These are phyloP conservation scores for Augochlorella aurata DNA, from an alignment of 2,888 invertebrate species.

Conservation along the genomic window DNA sequence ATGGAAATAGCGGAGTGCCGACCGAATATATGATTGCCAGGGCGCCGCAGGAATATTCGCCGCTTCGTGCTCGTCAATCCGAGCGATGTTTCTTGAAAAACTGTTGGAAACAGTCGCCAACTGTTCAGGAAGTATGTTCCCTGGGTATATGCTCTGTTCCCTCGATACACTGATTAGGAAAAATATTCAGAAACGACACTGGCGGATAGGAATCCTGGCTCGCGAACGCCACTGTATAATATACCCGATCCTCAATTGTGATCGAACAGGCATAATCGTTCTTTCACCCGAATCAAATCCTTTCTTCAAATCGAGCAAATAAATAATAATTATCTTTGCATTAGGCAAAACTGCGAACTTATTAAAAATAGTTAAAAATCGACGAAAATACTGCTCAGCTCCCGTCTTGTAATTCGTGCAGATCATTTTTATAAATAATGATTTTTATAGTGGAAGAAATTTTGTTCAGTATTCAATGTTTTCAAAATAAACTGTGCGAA, in stretches of 20 bases:
- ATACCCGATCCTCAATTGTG: neutral
- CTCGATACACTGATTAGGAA: neutral
- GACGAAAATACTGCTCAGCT: too few relatives aligned
- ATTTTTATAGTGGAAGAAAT: too few relatives aligned
- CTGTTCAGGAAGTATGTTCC: slow-evolving; percentile 17
- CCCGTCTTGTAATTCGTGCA: too few relatives aligned
- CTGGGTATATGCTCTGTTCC: slow-evolving; percentile 2
- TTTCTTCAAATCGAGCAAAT: too few relatives aligned
- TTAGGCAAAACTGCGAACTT: too few relatives aligned
- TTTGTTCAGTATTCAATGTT: too few relatives aligned
- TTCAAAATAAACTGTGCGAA: too few relatives aligned
- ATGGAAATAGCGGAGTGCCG: slow-evolving; percentile 58
- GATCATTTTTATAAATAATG: too few relatives aligned
- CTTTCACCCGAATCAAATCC: too few relatives aligned
- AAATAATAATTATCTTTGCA: too few relatives aligned
- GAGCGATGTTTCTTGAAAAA: slow-evolving; percentile 48
- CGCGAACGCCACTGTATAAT: neutral
- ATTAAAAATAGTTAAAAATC: too few relatives aligned
- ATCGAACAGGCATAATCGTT: too few relatives aligned
- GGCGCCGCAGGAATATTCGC: slow-evolving; percentile 21
- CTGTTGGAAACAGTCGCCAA: slow-evolving; percentile 33
- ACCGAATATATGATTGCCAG: slow-evolving; percentile 49
- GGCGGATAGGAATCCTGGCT: neutral
- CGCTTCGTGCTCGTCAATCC: slow-evolving; percentile 50
- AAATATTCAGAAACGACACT: neutral